Evolutionary conservation across 2,888 invertebrate genomes (phyloP).

Genomic region (Ichneumoninae sp.): DNA sequence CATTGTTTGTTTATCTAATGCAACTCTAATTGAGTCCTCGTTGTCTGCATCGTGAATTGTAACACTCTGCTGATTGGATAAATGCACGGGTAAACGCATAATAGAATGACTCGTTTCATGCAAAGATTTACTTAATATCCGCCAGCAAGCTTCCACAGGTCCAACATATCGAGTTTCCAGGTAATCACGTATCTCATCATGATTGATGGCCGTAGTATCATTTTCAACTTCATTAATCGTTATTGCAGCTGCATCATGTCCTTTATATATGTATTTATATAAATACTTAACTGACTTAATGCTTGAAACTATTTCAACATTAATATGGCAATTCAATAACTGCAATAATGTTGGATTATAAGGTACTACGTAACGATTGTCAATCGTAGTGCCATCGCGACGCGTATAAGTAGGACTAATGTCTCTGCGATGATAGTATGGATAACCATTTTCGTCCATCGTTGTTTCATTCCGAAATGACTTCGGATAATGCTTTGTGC

Average conservation of each 20-base stretch:
- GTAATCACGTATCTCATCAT: constrained; percentile 11
- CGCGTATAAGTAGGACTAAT: constrained; percentile 57
- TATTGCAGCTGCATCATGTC: constrained; percentile 59
- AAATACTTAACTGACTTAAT: constrained; percentile 70
- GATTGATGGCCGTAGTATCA: neutral
- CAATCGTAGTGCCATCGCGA: constrained; percentile 61
- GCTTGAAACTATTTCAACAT: constrained; percentile 70
- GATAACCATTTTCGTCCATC: constrained; percentile 70
- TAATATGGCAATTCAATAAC: constrained; percentile 69
- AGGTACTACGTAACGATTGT: constrained; percentile 77
- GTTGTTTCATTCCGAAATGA: constrained; percentile 64
- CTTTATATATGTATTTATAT: constrained; percentile 71
- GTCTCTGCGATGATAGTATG: constrained; percentile 68
- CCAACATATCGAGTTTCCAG: constrained; percentile 49
- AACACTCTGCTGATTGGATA: constrained; percentile 48
- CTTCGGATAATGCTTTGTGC: constrained; percentile 73
- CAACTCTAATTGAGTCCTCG: constrained; percentile 24
- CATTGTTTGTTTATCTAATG: constrained; percentile 46
- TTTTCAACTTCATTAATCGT: constrained; percentile 14
- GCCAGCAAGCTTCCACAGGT: constrained; percentile 63
- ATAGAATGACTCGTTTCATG: constrained; percentile 57
- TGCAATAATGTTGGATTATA: constrained; percentile 68
- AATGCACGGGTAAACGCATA: constrained; percentile 9
- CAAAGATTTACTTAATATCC: constrained; percentile 45
- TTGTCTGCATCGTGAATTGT: constrained; percentile 18